phyloP scores from a whole-genome alignment of 1,140 invertebrate genomes.

The Lasioglossum baleicum region DNA sequence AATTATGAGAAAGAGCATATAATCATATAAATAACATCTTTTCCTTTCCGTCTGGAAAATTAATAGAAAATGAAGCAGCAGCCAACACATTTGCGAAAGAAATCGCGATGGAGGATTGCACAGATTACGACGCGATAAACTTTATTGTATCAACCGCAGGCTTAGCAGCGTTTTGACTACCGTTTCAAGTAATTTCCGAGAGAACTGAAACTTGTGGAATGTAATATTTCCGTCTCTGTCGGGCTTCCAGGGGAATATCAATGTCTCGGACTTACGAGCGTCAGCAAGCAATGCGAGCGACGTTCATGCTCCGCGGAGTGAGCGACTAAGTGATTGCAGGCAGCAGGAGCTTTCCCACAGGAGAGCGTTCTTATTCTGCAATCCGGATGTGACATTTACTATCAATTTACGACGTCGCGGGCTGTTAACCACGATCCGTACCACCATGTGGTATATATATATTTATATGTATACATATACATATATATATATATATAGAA shows the following conservation, averaged over 20 bases:
- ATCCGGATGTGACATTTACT: conserved; percentile 75
- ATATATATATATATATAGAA: background rate
- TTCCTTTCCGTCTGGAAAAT: no score
- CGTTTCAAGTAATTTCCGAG: no score
- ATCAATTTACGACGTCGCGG: conserved; percentile 75
- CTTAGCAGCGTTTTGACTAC: no score
- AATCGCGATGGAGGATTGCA: no score
- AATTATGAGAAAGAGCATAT: no score
- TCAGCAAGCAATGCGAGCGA: conserved; percentile 37
- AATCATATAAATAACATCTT: no score
- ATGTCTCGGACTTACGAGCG: conserved; percentile 41
- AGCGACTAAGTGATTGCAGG: conserved; percentile 52
- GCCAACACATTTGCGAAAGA: no score
- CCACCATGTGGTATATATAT: conserved; percentile 14
- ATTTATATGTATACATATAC: background rate
- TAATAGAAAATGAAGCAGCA: no score
- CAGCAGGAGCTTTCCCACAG: conserved; percentile 53
- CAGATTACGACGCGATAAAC: no score
- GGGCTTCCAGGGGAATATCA: conserved; percentile 30
- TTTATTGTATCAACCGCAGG: no score
- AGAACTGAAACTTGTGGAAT: background rate
- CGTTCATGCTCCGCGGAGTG: conserved; percentile 34
- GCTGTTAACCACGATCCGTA: conserved; percentile 69
- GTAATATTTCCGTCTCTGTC: conserved; percentile 12
- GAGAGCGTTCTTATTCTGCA: conserved; percentile 69